These are phyloP conservation scores for Clarias gariepinus DNA, from an alignment of 2,113 vertebrate genomes.

Conservation along the genomic window DNA sequence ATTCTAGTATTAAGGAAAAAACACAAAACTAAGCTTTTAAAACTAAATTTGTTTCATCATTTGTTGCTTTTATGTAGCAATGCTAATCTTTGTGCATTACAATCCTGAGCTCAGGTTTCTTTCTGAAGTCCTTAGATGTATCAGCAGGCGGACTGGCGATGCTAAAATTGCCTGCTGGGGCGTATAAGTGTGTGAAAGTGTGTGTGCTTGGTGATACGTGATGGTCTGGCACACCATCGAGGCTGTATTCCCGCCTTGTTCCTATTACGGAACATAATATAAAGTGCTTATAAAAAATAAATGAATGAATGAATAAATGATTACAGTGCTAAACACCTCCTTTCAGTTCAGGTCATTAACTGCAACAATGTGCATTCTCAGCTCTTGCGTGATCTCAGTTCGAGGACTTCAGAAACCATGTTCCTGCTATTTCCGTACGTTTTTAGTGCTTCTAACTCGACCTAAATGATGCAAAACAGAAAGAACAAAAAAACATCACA, in stretches of 20 bases:
- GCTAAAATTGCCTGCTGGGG: not conserved
- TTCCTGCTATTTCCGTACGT: not conserved
- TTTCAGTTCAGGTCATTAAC: not conserved
- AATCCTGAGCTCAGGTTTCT: not conserved
- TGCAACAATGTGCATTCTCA: not conserved
- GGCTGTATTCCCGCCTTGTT: not conserved
- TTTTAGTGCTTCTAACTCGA: too few species aligned
- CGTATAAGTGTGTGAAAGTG: not conserved
- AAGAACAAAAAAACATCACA: slow-evolving; percentile 29
- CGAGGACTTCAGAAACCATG: not conserved
- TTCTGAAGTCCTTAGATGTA: too few species aligned
- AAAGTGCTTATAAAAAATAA: not conserved
- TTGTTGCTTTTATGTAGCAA: not conserved
- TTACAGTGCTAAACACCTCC: not conserved
- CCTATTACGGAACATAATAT: not conserved
- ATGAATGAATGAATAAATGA: not conserved
- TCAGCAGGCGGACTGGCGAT: not conserved
- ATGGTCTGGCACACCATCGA: not conserved
- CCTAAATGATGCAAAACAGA: not conserved
- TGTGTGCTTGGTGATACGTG: not conserved
- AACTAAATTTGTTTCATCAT: not conserved
- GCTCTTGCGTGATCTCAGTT: not conserved
- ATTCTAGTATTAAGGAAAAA: not conserved
- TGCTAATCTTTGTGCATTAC: not conserved
- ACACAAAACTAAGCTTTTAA: not conserved